Evolutionary conservation across 1,140 invertebrate genomes (phyloP).

Genomic region (Medauroidea extradentata): DNA sequence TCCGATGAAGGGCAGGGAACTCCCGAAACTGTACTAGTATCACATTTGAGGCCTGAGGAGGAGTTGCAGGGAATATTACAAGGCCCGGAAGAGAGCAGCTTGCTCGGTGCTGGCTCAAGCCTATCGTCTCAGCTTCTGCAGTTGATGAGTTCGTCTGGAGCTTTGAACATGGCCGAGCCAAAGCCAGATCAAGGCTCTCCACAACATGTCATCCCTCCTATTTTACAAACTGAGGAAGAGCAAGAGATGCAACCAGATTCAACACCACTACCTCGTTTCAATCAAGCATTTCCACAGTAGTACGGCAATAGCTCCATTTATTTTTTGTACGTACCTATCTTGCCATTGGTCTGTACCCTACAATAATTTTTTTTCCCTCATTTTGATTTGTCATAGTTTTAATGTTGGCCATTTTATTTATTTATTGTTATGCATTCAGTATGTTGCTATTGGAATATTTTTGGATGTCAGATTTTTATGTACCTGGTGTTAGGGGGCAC

Average conservation of each 20-base stretch:
- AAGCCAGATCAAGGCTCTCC: neutral
- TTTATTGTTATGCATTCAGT: no score
- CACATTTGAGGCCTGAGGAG: neutral
- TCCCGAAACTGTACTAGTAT: neutral
- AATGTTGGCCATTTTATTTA: no score
- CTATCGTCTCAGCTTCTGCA: slow-evolving; percentile 3
- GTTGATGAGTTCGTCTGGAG: slow-evolving; percentile 2
- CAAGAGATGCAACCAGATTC: neutral
- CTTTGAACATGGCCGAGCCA: neutral
- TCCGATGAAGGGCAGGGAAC: neutral
- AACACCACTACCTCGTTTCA: slow-evolving; percentile 4
- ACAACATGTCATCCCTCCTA: neutral
- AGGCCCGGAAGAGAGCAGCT: neutral
- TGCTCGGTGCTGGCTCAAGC: neutral
- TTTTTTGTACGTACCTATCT: no score
- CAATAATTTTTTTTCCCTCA: no score
- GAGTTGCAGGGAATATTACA: neutral
- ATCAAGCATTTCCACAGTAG: neutral
- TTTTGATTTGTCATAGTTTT: no score
- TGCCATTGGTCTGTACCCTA: no score
- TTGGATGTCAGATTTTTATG: no score
- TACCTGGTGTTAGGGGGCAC: no score
- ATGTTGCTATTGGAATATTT: no score
- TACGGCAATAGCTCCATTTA: no score
- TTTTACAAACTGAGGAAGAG: no score